Base-by-base conservation (phyloP, 2,888 invertebrate genomes). In the Lydus trimaculatus region DNA sequence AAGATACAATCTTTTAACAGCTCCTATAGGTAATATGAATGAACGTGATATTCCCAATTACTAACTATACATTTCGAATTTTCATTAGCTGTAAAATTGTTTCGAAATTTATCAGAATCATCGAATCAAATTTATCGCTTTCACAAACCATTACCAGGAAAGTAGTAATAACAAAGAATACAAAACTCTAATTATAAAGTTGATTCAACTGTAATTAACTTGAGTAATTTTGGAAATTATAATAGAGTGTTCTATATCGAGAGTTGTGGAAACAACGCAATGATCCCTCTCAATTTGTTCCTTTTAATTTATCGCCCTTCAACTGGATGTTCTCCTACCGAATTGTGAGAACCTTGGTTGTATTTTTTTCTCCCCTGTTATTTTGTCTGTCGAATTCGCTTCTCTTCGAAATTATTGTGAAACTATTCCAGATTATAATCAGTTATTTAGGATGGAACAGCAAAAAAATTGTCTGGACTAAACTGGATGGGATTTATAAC, bases 381-480 rank as follows among this genome's bases (percentile, higher is more conserved):
- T 36, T 36, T 15, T 1, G 15, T 36, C 36, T 36, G 13, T 15
- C 1, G 15, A 15, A 36, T 9, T 36, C 33, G 2, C 17, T 43
- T 43, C 17, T 43, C 7, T 17, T 0, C 17, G 1, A 17, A 17
- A 43, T 43, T 43, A 43, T 43, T 43, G 43, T 43, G 43, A 17
- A 17, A 43, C n/a, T 43, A n/a, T 43, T n/a, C 43, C 8, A 43
- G 43, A 43, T 43, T 43, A 43, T 17, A 17, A 43, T 43, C 43
- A 43, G 43, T n/a, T 8, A 43, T 43, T 43, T 43, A 43, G 17
- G n/a, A n/a, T 17, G 17, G 7, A n/a, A n/a, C n/a, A 4, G n/a
- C 43, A 43, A 43, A 43, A n/a, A 43, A 43, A 43, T 43, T n/a
- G 43, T 43, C 43, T 43, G 43, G 43, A 43, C 43, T 17, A n/a